Evolutionary conservation across 2,888 invertebrate genomes (phyloP).

Genomic region (Subacronicta megacephala): DNA sequence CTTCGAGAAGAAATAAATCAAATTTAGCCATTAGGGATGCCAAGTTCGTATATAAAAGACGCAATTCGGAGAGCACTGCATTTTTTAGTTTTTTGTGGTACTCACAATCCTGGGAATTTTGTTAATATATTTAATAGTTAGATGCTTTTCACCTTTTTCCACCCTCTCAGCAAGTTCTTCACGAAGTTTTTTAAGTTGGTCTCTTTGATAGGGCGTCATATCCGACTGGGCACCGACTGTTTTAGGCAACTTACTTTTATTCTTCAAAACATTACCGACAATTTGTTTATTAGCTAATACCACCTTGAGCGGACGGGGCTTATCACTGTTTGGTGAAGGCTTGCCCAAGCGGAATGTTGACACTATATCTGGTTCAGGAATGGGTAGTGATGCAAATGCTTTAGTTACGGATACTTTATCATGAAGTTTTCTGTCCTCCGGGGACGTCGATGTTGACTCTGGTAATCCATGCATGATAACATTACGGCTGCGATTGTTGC

Average conservation of each 20-base stretch:
- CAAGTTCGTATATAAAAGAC: neutral
- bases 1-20: neutral
- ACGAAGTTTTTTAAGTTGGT: constrained; percentile 5
- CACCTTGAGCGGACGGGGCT: neutral
- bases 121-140: constrained; percentile 3
- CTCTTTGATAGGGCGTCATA: constrained; percentile 3
- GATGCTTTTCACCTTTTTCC: constrained; percentile 3
- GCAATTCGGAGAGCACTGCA: neutral
- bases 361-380: no score
- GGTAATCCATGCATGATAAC: no score
- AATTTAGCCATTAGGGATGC: neutral
- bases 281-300: no score
- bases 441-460: no score
- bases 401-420: no score
- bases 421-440: no score
- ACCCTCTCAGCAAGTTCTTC: neutral
- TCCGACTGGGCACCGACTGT: neutral
- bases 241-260: constrained; percentile 1
- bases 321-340: neutral
- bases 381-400: no score
- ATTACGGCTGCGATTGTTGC: no score
- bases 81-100: no score
- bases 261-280: neutral
- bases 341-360: no score
- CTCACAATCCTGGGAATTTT: no score